Evolutionary conservation across 2,797 vertebrate genomes (phyloP), one percentile per base, ranked within the genome.

Genomic region (Aeoliscus strigatus): DNA sequence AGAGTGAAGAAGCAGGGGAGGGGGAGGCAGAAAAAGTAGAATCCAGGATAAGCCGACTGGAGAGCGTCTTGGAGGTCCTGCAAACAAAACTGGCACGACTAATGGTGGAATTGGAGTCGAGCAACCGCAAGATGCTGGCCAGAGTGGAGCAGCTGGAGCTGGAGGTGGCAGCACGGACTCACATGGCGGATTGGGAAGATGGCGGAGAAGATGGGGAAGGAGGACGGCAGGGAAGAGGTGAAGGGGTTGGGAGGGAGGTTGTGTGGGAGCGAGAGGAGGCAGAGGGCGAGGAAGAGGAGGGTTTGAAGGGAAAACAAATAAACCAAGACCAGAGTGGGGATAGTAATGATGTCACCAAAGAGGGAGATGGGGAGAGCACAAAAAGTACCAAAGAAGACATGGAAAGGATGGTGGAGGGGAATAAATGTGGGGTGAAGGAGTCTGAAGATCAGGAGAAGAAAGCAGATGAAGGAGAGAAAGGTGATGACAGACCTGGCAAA

Each of bases 21-120:
- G 79, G 28, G 0, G 83, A 81, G 0, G 73, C 57, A 0, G 80
- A 77, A 0, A 66, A 71, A 12, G 9, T 74, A 2, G 92, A 92
- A 83, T 91, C 76, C 3, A 91, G 82, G 66, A 82, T 91, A 5
- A 85, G 84, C 6, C 81, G 89, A 1, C 78, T 96, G 10, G 80
- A 94, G 69, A 88, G 79, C 0, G 90, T 87, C 66, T 73, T 96
- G 59, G 91, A 95, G 57, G 77, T 82, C 60, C 64, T 89, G 0
- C 87, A 89, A 16, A 82, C 86, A 24, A 93, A 92, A 69, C 82
- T 91, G 9, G 88, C 84, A 9, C 78, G 87, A 30, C 89, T 94
- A 0, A 64, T 97, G 24, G 66, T 92, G 5, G 94, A 97, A 65
- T 50, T 90, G 51, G 84, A 88, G 74, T 79, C 83, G 0, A 84